Evolutionary conservation across 2,113 vertebrate species (phyloP).

Genomic region (Labeo rohita): DNA sequence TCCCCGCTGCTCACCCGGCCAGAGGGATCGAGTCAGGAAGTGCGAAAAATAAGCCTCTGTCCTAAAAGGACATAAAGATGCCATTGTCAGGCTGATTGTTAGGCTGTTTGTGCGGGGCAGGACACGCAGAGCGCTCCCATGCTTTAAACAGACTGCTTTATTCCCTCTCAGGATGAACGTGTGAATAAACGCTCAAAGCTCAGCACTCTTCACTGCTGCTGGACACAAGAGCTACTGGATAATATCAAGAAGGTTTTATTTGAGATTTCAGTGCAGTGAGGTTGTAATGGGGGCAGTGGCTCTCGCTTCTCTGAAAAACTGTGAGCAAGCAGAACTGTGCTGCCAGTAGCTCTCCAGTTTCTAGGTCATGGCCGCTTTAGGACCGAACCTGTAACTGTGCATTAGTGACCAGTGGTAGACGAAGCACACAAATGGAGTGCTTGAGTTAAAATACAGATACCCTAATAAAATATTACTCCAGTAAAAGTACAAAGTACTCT

Average conservation of each 20-base stretch:
- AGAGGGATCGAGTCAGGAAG: background rate
- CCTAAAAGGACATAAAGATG: slow-evolving; percentile 14
- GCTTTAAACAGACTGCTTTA: background rate
- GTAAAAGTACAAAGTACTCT: too few relatives aligned
- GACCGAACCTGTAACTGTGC: background rate
- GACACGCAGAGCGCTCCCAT: background rate
- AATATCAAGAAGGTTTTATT: background rate
- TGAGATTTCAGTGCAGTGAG: background rate
- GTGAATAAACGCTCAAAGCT: background rate
- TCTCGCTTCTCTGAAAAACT: background rate
- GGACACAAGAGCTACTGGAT: background rate
- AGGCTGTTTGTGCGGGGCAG: background rate
- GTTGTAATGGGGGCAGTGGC: background rate
- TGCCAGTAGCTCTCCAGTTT: background rate
- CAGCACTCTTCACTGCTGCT: background rate
- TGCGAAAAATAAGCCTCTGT: background rate
- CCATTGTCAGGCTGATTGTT: slow-evolving; percentile 25
- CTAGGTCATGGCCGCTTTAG: background rate
- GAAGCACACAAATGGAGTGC: too few relatives aligned
- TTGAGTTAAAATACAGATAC: too few relatives aligned
- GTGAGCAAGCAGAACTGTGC: background rate
- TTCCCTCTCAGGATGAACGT: background rate
- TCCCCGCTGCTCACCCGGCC: background rate
- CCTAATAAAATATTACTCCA: too few relatives aligned
- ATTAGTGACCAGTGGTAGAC: background rate